These are phyloP conservation scores for Euschistus heros DNA, from an alignment of 1,140 invertebrate genomes.

Conservation along the genomic window DNA sequence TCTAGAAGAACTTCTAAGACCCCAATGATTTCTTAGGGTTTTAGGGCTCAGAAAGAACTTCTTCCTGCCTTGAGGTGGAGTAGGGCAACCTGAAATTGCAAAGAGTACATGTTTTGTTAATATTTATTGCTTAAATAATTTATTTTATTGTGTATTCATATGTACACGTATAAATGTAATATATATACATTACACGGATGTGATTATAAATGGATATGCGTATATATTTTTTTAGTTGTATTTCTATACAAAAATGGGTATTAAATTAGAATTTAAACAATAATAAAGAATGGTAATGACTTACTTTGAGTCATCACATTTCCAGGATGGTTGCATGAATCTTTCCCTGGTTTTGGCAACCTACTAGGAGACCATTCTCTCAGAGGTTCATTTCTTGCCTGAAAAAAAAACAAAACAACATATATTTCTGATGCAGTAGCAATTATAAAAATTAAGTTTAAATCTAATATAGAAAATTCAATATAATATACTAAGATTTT, in stretches of 20 bases:
- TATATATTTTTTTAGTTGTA: too few relatives aligned
- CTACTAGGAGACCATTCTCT: slow-evolving; percentile 25
- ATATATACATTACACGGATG: too few relatives aligned
- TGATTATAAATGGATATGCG: too few relatives aligned
- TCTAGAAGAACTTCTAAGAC: slow-evolving; percentile 34
- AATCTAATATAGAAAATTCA: too few relatives aligned
- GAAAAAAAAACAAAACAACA: neutral
- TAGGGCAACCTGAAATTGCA: slow-evolving; percentile 53
- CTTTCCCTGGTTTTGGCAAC: slow-evolving; percentile 29
- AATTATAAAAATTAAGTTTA: too few relatives aligned
- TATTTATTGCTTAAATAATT: neutral
- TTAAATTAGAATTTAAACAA: too few relatives aligned
- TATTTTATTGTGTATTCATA: neutral
- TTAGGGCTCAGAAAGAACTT: slow-evolving; percentile 71
- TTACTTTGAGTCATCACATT: slow-evolving; percentile 42
- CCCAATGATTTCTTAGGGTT: slow-evolving; percentile 57
- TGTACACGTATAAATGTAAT: too few relatives aligned
- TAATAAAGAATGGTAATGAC: slow-evolving; percentile 26
- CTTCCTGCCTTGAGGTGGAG: slow-evolving; percentile 63
- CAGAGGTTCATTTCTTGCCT: neutral
- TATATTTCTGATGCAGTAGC: too few relatives aligned
- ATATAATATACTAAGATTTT: too few relatives aligned
- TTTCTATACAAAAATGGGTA: too few relatives aligned
- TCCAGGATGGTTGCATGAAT: slow-evolving; percentile 24
- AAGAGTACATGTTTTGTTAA: neutral